Base-by-base conservation (phyloP, 1,140 invertebrate genomes). In the Drosophila miranda region DNA sequence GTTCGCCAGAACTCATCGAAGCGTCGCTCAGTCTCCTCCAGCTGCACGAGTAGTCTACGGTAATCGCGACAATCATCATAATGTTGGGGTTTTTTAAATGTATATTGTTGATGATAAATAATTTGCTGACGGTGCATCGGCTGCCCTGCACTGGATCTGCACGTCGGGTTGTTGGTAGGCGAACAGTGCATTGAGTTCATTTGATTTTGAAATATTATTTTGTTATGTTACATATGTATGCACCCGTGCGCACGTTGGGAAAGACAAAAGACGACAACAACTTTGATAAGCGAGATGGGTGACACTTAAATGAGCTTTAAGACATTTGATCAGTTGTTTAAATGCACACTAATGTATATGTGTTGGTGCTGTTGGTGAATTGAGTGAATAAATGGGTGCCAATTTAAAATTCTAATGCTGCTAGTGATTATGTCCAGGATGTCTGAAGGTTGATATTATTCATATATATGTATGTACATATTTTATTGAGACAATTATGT, bases 1-100 rank as follows among this genome's bases (percentile, higher is more conserved):
- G 96, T 94, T 16, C 94, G 93, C 97, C 98, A 99, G 92, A 98
- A 99, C 68, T 96, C 94, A 89, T 98, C 97, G 92, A 99, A 99
- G 53, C 96, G 96, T 77, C 94, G 94, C 91, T 98, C 96, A 57
- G 97, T 99, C 93, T 99, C 98, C 91, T 98, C 97, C 76, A 99
- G 92, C 92, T 99, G 97, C 30, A 98, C 95, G 45, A 99, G 92
- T 90, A 99, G 93, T 91, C 97, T 97, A 90, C 68, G 83, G 83
- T 83, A 87, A 84, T 82, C 75, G 72, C 75, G 89, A 91, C 78
- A 82, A 68, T 90, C 79, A 79, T 88, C 86, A 86, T 81, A 81
- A 76, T 83, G 76, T 89, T 89, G 79, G 19, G 81, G 76, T 83
- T 86, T 66, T 75, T 81, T 84, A 77, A 89, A 78, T 67, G 79